Conservation (phyloP, 2,113 vertebrate genomes). For the Dipodomys merriami region DNA sequence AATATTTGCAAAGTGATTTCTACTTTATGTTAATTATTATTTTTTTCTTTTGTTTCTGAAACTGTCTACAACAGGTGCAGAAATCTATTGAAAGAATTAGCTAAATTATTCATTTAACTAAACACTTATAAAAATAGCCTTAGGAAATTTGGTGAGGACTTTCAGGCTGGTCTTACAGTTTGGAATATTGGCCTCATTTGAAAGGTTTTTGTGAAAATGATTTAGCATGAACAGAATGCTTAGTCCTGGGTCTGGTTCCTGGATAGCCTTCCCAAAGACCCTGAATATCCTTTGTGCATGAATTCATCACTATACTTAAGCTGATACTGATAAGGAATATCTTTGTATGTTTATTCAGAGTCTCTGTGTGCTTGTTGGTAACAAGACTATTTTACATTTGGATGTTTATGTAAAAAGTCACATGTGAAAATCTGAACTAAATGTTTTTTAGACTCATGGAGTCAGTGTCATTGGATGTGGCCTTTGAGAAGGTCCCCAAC, state of each 20-base stretch:
- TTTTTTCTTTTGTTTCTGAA: conserved; percentile 26
- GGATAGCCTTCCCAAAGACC: not conserved
- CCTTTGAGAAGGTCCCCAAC: not conserved
- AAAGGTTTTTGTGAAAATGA: too few species aligned
- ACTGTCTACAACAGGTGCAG: not conserved
- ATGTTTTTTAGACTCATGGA: not conserved
- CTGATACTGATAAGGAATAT: not conserved
- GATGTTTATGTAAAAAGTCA: not conserved
- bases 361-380: not conserved
- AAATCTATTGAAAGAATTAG: not conserved
- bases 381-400: not conserved
- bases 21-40: not conserved
- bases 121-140: not conserved
- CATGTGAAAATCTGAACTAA: not conserved
- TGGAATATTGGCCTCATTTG: too few species aligned
- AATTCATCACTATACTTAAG: too few species aligned
- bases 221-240: not conserved
- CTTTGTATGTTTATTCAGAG: not conserved
- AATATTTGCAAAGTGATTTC: conserved; percentile 18
- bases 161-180: too few species aligned
- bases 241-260: not conserved
- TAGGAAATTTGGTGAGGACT: not conserved
- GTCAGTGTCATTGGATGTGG: not conserved
- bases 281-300: too few species aligned
- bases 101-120: not conserved